Conservation (phyloP, 2,113 vertebrate genomes). For the Spheniscus mendiculus region DNA sequence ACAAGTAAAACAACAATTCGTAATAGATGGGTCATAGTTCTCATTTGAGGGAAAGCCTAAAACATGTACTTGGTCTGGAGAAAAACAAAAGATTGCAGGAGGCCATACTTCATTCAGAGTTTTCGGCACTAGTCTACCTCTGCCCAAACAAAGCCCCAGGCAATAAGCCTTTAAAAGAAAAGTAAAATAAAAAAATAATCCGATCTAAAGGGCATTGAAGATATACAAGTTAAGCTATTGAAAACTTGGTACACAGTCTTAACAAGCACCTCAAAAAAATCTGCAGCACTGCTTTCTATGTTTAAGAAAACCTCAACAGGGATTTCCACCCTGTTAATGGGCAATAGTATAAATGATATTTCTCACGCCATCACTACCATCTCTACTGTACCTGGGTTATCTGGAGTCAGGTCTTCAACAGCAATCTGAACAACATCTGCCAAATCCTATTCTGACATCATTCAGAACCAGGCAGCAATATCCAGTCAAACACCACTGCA, state of each 20-base stretch:
- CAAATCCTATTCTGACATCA: constrained; percentile 95
- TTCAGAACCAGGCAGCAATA: constrained; percentile 71
- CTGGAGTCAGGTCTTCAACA: constrained; percentile 89
- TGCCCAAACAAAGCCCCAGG: background rate
- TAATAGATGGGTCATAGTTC: background rate
- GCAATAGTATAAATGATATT: background rate
- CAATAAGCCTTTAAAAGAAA: background rate
- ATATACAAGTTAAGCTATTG: background rate
- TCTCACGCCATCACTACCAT: background rate
- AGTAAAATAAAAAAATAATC: background rate
- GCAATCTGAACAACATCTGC: constrained; percentile 97
- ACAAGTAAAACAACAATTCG: background rate
- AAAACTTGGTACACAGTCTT: background rate
- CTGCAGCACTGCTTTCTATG: background rate
- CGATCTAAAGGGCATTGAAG: background rate
- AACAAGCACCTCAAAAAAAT: background rate
- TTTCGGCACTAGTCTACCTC: background rate
- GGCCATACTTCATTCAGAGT: background rate
- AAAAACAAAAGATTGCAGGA: background rate
- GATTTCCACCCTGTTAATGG: background rate
- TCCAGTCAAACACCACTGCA: background rate
- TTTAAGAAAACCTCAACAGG: background rate
- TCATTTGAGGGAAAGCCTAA: background rate
- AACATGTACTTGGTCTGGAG: too few species aligned
- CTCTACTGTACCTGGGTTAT: constrained; percentile 81